phyloP scores from a whole-genome alignment of 92 coral and sea anemone species.

The Blastomussa wellsi region DNA sequence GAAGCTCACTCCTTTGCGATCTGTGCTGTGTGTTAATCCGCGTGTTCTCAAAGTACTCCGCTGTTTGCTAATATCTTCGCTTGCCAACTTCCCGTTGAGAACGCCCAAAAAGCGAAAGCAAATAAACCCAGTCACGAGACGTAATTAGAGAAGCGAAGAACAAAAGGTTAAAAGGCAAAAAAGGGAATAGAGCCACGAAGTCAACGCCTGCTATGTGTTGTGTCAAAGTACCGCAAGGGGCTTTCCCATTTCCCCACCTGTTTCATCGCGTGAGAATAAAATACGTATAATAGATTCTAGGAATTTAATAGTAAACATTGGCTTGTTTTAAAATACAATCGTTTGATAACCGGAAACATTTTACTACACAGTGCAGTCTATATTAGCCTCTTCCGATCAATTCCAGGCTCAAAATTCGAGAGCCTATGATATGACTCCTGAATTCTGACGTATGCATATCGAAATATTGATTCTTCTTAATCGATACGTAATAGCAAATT shows the following conservation, averaged over 20 bases:
- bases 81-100: neutral
- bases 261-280: neutral
- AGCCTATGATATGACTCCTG: no score
- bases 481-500: no score
- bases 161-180: slow-evolving; percentile 10
- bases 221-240: neutral
- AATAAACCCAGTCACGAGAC: slow-evolving; percentile 14
- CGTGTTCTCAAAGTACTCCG: no score
- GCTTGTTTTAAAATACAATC: neutral
- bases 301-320: neutral
- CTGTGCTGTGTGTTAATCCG: neutral
- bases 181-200: neutral
- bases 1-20: neutral
- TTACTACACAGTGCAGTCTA: neutral
- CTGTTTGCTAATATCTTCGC: neutral
- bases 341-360: neutral
- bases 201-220: neutral
- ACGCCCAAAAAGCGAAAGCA: neutral
- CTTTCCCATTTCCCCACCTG: neutral
- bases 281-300: neutral
- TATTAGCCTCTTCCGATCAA: no score
- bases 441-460: no score
- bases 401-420: no score
- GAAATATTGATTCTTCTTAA: no score
- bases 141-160: neutral